Conservation (phyloP, 2,888 invertebrate species). For the Chrysolina americana region DNA sequence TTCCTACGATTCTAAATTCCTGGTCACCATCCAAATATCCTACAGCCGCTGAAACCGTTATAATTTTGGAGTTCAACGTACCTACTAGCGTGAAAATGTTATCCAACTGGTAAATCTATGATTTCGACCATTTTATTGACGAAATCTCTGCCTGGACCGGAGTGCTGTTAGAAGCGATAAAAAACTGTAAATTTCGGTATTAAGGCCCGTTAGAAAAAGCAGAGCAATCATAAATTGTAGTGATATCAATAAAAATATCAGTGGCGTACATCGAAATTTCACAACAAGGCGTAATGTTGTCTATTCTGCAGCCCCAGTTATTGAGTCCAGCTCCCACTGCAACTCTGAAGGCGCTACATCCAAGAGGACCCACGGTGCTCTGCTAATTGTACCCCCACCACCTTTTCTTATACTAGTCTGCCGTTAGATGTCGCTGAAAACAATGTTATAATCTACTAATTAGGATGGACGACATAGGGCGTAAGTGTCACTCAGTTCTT, state of each 20-base stretch:
- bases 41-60: conserved; percentile 27
- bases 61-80: conserved; percentile 34
- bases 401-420: too few species aligned
- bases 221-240: not conserved
- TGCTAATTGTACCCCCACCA: too few species aligned
- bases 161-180: conserved; percentile 27
- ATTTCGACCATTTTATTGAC: conserved; percentile 32
- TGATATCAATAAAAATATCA: not conserved
- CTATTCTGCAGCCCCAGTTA: too few species aligned
- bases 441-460: too few species aligned
- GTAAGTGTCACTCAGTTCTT: too few species aligned
- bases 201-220: not conserved
- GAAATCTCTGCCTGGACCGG: conserved; percentile 14
- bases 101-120: conserved; percentile 32
- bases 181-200: conserved; percentile 14
- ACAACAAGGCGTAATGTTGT: too few species aligned
- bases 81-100: conserved; percentile 12
- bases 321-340: too few species aligned
- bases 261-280: too few species aligned
- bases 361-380: too few species aligned
- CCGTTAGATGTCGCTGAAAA: too few species aligned
- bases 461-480: too few species aligned
- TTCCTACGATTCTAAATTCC: conserved; percentile 22
- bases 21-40: conserved; percentile 39
- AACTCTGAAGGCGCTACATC: too few species aligned